Evolutionary conservation across 2,888 invertebrate genomes (phyloP), one percentile per base, ranked within the genome.

Genomic region (Epistrophe eligans): DNA sequence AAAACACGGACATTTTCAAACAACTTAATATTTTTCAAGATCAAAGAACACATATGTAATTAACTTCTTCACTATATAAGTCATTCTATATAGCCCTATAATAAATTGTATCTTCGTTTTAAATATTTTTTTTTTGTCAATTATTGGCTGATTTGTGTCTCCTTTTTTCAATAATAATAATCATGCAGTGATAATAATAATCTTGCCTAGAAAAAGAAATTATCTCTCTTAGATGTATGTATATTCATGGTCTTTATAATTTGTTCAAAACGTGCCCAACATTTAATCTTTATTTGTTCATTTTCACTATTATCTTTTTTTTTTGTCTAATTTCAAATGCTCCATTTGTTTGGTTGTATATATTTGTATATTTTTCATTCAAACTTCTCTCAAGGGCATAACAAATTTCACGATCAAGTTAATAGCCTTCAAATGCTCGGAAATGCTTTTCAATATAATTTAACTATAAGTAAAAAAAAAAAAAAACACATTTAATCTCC

Each of bases 391-490:
- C 48, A 60, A 71, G 71, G 74, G 60, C 50, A 73, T 62, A 73
- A 73, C 55, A 73, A 81, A 74, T 80, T 79, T 84, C 66, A 80
- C 71, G 76, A 80, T 48, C 76, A 71, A 84, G 76, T 72, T 60
- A 43, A 72, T 72, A 48, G 58, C 58, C 62, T 50, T 48, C 13
- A 50, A 17, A 45, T 48, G 28, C 3, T 24, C 3, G 24, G 3
- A 40, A 62, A 9, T 6, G 8, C 8, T 45, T 24, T 24, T 15
- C 13, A 15, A 62, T 24, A 43, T 40, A 28, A 48, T 17, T 48
- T n/a, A 48, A 48, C 17, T 6, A 43, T 4, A 28, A 24, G 13
- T 6, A 38, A 40, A 40, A 40, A 11, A 10, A 40, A 40, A 0
- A 40, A 40, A 15, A 15, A 6, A 24, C n/a, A 45, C n/a, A 45